Conservation (phyloP, 2,888 invertebrate species). For the Drosophila neutralis region DNA sequence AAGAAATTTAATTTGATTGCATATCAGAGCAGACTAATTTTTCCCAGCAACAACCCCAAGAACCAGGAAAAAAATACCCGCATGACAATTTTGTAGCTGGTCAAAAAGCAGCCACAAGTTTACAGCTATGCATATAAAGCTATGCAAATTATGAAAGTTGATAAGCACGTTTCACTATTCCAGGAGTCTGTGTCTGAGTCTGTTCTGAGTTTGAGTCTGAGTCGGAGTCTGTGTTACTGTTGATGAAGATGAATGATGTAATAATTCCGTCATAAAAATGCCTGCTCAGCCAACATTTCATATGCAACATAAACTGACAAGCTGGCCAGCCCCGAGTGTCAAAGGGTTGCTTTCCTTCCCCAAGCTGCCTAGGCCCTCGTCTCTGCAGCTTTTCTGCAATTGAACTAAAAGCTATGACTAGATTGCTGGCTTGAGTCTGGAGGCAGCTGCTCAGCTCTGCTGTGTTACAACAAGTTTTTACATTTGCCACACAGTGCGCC, state of each 20-base stretch:
- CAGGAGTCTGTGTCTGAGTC: constrained; percentile 31
- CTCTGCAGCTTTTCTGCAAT: constrained; percentile 34
- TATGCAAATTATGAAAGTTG: constrained; percentile 53
- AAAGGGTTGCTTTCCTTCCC: constrained; percentile 49
- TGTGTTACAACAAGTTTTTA: constrained; percentile 61
- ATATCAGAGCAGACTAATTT: constrained; percentile 43
- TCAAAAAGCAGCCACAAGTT: constrained; percentile 40
- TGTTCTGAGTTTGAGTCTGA: background rate
- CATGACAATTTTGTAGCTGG: constrained; percentile 51
- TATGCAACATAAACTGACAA: constrained; percentile 58
- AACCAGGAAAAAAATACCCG: constrained; percentile 32
- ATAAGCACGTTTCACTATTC: constrained; percentile 61
- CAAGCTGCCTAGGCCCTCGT: background rate
- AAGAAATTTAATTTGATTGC: constrained; percentile 65
- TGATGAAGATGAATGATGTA: constrained; percentile 81
- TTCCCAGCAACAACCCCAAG: constrained; percentile 61
- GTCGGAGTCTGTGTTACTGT: constrained; percentile 12
- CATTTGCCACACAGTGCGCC: constrained; percentile 61
- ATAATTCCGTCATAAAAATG: constrained; percentile 79
- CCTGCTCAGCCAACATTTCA: constrained; percentile 58
- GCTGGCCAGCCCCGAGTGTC: constrained; percentile 51
- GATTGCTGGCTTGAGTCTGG: constrained; percentile 10
- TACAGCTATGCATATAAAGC: constrained; percentile 33
- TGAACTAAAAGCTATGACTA: constrained; percentile 60
- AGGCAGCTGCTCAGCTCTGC: constrained; percentile 29